These are phyloP conservation scores for Anisognathus igniventris DNA, from an alignment of 2,797 vertebrate species.

Conservation along the genomic window DNA sequence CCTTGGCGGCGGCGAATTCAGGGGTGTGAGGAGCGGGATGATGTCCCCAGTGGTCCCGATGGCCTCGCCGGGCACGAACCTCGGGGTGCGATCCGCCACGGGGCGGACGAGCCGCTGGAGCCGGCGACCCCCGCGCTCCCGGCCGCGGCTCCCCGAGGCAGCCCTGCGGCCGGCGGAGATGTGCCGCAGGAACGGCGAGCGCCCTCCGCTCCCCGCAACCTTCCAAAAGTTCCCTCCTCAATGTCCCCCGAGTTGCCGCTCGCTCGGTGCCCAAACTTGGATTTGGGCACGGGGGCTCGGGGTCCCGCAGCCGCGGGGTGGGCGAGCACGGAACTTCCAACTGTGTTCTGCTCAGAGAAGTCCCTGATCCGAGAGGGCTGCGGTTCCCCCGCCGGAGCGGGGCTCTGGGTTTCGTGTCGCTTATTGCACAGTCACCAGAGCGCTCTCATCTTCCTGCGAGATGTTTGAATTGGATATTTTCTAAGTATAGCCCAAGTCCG, in stretches of 20 bases:
- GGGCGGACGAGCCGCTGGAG: neutral
- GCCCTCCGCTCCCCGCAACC: neutral
- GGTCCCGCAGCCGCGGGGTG: neutral
- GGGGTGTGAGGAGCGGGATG: neutral
- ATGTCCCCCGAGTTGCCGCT: neutral
- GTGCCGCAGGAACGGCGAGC: neutral
- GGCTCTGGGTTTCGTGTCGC: neutral
- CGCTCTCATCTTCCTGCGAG: neutral
- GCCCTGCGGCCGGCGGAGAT: neutral
- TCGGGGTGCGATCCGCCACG: neutral
- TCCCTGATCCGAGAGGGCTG: neutral
- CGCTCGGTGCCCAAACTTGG: neutral
- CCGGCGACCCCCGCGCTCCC: neutral
- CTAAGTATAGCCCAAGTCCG: neutral
- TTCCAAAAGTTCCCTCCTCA: neutral
- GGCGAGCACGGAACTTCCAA: neutral
- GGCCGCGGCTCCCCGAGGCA: neutral
- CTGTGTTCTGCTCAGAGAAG: neutral
- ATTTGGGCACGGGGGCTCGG: neutral
- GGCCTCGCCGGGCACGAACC: neutral
- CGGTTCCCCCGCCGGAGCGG: neutral
- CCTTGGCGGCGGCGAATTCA: neutral
- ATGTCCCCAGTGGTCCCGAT: neutral
- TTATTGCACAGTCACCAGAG: neutral
- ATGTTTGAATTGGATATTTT: neutral